A percentile compares a stretch with the other conserved stretches of the same genome.
Conservation (phyloP, 1,140 invertebrate species). For the Euura lappo region DNA sequence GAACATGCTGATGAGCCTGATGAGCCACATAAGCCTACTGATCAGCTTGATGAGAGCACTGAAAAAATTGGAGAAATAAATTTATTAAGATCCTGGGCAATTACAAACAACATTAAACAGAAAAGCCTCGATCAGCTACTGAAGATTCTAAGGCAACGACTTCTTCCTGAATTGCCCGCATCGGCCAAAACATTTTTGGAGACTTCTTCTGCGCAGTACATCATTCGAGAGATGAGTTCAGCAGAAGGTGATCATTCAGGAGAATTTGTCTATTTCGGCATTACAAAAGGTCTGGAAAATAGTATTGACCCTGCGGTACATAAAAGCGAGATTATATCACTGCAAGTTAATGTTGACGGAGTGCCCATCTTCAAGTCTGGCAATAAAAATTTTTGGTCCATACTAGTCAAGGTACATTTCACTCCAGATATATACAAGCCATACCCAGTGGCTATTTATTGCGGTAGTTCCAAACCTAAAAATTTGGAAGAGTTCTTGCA, state of each 20-base stretch:
- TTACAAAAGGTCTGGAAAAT: not conserved
- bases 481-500: constrained; percentile 19
- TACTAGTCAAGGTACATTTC: constrained; percentile 7
- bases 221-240: not conserved
- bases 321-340: not conserved
- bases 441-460: constrained; percentile 10
- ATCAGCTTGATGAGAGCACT: no score
- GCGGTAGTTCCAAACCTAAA: constrained; percentile 21
- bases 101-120: constrained; percentile 5
- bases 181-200: constrained; percentile 12
- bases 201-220: not conserved
- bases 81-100: constrained; percentile 9
- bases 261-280: constrained; percentile 21
- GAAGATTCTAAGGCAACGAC: constrained; percentile 5
- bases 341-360: constrained; percentile 17
- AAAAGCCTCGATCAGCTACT: constrained; percentile 4
- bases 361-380: constrained; percentile 17
- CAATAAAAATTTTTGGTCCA: constrained; percentile 13
- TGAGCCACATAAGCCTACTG: no score
- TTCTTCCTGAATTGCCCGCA: constrained; percentile 4
- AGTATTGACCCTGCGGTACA: constrained; percentile 5
- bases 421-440: constrained; percentile 8
- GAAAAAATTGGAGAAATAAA: not conserved
- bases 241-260: not conserved
- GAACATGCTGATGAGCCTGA: no score